Conservation (phyloP, 2,888 invertebrate species). For the Ischnus inquisitorius region DNA sequence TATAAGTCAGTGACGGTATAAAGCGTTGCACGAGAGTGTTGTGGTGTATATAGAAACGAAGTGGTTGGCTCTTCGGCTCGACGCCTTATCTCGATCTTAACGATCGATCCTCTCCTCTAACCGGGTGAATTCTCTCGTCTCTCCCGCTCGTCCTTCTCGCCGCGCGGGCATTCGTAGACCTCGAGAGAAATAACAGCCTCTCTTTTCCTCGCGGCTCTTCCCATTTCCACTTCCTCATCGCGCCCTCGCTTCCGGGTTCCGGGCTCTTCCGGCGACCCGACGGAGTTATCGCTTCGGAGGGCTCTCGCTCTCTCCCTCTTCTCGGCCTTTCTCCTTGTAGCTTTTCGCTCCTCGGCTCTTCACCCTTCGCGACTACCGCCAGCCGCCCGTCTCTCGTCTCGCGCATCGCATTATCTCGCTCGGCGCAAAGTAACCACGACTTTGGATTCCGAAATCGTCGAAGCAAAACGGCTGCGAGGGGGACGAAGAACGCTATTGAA, state of each 20-base stretch:
- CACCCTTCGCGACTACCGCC: constrained; percentile 25
- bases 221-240: constrained; percentile 78
- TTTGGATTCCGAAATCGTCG: neutral
- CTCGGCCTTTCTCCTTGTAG: constrained; percentile 26
- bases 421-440: constrained; percentile 53
- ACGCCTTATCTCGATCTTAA: constrained; percentile 71
- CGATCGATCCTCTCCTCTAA: constrained; percentile 66
- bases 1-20: constrained; percentile 9
- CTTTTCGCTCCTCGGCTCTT: constrained; percentile 16
- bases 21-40: neutral
- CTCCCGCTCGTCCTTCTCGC: constrained; percentile 31
- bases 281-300: constrained; percentile 77
- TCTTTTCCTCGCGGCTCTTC: constrained; percentile 33
- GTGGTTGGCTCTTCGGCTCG: constrained; percentile 60
- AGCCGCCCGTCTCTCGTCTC: constrained; percentile 24
- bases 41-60: constrained; percentile 28
- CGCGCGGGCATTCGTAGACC: constrained; percentile 50
- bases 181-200: constrained; percentile 67
- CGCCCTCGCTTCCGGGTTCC: constrained; percentile 82
- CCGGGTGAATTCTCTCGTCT: constrained; percentile 55
- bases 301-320: constrained; percentile 53
- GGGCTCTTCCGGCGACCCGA: constrained; percentile 78
- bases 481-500: constrained; percentile 46
- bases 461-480: neutral
- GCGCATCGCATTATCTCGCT: constrained; percentile 59